phyloP scores from a whole-genome alignment of 2,888 invertebrate species.

The Deilephila elpenor region DNA sequence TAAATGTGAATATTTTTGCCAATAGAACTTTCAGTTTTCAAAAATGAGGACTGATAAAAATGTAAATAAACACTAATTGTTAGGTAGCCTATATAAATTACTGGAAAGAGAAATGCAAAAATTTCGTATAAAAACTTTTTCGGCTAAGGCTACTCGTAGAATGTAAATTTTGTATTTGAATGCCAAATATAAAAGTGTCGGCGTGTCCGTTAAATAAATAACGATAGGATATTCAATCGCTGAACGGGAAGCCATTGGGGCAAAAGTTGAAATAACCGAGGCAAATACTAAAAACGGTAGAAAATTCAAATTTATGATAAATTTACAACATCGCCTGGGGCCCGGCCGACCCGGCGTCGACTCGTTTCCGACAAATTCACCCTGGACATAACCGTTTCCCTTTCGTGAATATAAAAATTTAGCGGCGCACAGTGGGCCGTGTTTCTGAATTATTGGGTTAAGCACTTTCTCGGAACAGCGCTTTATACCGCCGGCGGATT shows the following conservation, averaged over 20 bases:
- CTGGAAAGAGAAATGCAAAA: too few species aligned
- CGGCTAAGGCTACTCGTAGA: too few species aligned
- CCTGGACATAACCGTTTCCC: conserved; percentile 74
- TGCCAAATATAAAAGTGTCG: too few species aligned
- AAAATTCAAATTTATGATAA: conserved; percentile 45
- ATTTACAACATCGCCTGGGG: conserved; percentile 50
- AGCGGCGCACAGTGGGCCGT: conserved; percentile 67
- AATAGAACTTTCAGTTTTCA: too few species aligned
- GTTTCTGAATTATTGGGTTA: conserved; percentile 57
- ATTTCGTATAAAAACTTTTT: too few species aligned
- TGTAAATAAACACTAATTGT: too few species aligned
- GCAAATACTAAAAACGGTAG: conserved; percentile 31
- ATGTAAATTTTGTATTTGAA: too few species aligned
- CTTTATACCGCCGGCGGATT: conserved; percentile 18
- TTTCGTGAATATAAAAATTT: conserved; percentile 73
- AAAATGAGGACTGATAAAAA: too few species aligned
- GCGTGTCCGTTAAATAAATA: background rate
- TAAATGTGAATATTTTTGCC: too few species aligned
- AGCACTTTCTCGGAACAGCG: conserved; percentile 20
- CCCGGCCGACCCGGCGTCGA: conserved; percentile 42
- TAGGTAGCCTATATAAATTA: too few species aligned
- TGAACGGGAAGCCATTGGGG: background rate
- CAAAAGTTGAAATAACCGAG: conserved; percentile 4
- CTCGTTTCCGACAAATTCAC: conserved; percentile 65
- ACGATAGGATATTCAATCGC: background rate